Conservation (phyloP, 2,113 vertebrate genomes). For the Tenebrosternarchus preto region DNA sequence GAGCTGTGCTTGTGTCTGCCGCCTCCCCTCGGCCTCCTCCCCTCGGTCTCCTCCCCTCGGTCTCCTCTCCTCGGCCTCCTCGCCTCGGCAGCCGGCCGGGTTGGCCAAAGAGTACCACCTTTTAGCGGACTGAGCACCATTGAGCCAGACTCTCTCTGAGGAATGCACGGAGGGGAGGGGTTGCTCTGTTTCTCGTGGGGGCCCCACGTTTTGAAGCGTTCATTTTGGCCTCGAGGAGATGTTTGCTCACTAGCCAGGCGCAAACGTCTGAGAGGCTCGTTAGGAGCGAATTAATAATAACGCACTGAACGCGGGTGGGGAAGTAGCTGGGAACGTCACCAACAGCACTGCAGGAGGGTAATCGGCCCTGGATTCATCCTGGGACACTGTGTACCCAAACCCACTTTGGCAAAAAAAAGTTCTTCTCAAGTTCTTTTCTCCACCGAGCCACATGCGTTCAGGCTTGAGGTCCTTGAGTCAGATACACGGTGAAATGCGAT, state of each 20-base stretch:
- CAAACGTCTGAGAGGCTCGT: conserved; percentile 1
- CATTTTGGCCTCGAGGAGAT: conserved; percentile 54
- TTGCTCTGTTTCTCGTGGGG: conserved; percentile 44
- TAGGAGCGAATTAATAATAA: conserved; percentile 14
- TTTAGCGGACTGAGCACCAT: conserved; percentile 62
- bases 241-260: not conserved
- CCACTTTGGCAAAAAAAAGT: conserved; percentile 1
- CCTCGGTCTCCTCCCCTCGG: no score
- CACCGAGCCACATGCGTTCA: not conserved
- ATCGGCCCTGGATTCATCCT: not conserved
- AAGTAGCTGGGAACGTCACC: not conserved
- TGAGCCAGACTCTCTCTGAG: conserved; percentile 57
- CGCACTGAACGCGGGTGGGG: not conserved
- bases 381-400: not conserved
- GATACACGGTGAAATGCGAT: not conserved
- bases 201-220: conserved; percentile 49
- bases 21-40: conserved; percentile 52
- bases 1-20: conserved; percentile 60
- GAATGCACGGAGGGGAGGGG: no score
- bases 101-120: conserved; percentile 58
- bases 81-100: conserved; percentile 50
- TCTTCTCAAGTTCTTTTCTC: not conserved
- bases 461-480: not conserved
- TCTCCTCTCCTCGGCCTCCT: conserved; percentile 55
- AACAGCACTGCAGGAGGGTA: not conserved